These are phyloP conservation scores for Rhinophrynus dorsalis DNA, from an alignment of 2,797 vertebrate species.

Conservation along the genomic window DNA sequence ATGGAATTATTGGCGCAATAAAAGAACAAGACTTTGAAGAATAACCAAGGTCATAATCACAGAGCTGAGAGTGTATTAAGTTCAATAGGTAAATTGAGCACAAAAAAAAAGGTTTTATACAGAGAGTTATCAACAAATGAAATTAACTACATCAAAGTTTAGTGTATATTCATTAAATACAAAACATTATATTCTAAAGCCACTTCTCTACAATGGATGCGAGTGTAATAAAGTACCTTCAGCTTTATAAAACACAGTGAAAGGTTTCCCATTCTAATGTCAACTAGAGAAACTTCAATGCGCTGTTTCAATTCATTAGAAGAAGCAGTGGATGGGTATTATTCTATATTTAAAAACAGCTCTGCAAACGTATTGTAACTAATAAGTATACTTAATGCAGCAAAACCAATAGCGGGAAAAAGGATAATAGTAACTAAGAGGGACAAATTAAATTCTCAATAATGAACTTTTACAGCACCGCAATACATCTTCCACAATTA, in stretches of 20 bases:
- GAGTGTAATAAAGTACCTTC: background rate
- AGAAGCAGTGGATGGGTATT: background rate
- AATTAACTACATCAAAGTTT: background rate
- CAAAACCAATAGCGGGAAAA: background rate
- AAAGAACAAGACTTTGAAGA: too few species aligned
- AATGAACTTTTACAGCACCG: background rate
- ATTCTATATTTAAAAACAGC: constrained; percentile 9
- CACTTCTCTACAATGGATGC: background rate
- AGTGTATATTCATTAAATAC: constrained; percentile 13
- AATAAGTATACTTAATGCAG: constrained; percentile 3
- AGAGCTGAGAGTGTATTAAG: too few species aligned
- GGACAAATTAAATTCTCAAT: background rate
- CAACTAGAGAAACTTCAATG: constrained; percentile 15
- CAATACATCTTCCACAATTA: background rate
- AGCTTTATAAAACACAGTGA: constrained; percentile 1
- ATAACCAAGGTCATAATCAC: too few species aligned
- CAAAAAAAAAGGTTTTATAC: too few species aligned
- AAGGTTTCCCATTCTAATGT: background rate
- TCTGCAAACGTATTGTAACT: background rate
- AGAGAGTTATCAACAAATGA: background rate
- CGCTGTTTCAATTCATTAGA: constrained; percentile 9
- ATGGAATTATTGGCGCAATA: too few species aligned
- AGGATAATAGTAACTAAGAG: background rate
- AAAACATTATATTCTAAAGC: constrained; percentile 1
- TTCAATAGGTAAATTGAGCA: too few species aligned